Evolutionary conservation across 2,888 invertebrate species (phyloP).

Genomic region (Heliconius charithonia): DNA sequence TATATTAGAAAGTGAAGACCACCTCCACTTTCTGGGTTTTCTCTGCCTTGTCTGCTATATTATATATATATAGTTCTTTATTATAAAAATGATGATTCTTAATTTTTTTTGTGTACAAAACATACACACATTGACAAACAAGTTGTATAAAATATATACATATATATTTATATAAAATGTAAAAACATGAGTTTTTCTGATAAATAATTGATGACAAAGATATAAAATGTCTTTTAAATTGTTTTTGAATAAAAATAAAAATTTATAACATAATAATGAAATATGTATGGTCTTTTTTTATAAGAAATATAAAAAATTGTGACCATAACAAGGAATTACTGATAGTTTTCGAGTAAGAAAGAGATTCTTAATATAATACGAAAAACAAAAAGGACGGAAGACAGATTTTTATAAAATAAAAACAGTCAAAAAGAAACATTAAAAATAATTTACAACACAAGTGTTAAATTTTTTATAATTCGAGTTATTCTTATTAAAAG

Average conservation of each 20-base stretch:
- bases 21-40: no score
- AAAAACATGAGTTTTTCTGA: background rate
- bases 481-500: background rate
- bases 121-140: conserved; percentile 20
- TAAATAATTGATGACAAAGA: background rate
- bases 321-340: background rate
- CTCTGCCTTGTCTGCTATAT: background rate
- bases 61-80: background rate
- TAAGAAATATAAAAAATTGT: conserved; percentile 1
- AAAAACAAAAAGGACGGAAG: conserved; percentile 16
- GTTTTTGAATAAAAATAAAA: background rate
- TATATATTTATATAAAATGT: conserved; percentile 2
- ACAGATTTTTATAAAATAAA: conserved; percentile 3
- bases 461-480: background rate
- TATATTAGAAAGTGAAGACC: background rate
- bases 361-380: conserved; percentile 16
- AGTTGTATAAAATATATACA: conserved; percentile 16
- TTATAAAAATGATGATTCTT: background rate
- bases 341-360: background rate
- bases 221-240: conserved; percentile 13
- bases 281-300: conserved; percentile 1
- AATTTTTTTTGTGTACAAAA: background rate
- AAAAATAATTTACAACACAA: background rate
- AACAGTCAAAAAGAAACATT: background rate
- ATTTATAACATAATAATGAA: background rate